Evolutionary conservation across 30 jellyfish, hydroid and myxozoan species (phyloP).

Genomic region (Calvadosia cruxmelitensis): DNA sequence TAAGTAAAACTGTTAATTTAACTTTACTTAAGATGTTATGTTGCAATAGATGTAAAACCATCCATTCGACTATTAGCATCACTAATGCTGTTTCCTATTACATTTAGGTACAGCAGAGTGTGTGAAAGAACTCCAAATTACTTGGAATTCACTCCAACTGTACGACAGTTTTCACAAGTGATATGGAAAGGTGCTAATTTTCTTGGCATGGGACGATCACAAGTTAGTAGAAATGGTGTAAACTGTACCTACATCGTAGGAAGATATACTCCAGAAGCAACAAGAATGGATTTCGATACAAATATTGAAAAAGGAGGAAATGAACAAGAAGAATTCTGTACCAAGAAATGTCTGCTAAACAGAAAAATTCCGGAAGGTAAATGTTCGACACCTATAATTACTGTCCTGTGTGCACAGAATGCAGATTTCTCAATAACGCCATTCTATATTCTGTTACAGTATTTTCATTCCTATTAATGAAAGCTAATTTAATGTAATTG

Average conservation of each 20-base stretch:
- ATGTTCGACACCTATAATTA: background rate
- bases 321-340: slow-evolving; percentile 37
- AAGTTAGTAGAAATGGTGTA: slow-evolving; percentile 53
- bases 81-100: background rate
- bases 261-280: slow-evolving; percentile 92
- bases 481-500: too few species aligned
- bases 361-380: background rate
- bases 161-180: slow-evolving; percentile 87
- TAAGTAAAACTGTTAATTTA: too few species aligned
- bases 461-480: too few species aligned
- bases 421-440: too few species aligned
- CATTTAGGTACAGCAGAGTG: slow-evolving; percentile 79
- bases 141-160: slow-evolving; percentile 45
- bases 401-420: too few species aligned
- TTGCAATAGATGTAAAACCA: too few species aligned
- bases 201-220: slow-evolving; percentile 90
- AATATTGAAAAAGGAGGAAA: slow-evolving; percentile 67
- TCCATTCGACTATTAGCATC: too few species aligned
- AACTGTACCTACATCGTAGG: slow-evolving; percentile 88
- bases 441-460: too few species aligned
- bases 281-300: slow-evolving; percentile 32
- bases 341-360: slow-evolving; percentile 1
- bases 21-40: too few species aligned
- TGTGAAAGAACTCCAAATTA: slow-evolving; percentile 51
- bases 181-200: slow-evolving; percentile 79